A percentile compares a stretch with the other conserved stretches of the same genome.
Evolutionary conservation across 2,113 vertebrate species (phyloP).

Genomic region (Erythrolamprus reginae): DNA sequence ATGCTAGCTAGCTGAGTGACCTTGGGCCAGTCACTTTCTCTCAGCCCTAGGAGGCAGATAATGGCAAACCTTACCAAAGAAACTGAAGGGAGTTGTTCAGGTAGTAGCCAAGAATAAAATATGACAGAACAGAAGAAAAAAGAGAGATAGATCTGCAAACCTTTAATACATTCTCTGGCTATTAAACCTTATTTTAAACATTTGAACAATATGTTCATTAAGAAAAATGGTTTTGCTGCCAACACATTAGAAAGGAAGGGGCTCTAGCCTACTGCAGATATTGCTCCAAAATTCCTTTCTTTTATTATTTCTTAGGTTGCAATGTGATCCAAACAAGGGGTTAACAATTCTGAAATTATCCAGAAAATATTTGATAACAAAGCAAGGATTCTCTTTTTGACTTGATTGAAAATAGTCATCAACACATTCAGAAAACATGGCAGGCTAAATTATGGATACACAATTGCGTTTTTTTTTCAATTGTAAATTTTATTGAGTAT

Average conservation of each 20-base stretch:
- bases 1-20: neutral
- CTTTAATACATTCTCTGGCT: neutral
- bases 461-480: neutral
- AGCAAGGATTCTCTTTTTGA: neutral
- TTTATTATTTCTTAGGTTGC: neutral
- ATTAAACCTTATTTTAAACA: neutral
- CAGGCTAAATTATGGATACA: neutral
- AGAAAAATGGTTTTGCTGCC: neutral
- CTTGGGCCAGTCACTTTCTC: neutral
- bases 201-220: neutral
- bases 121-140: neutral
- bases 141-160: neutral
- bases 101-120: neutral
- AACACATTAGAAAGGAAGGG: neutral
- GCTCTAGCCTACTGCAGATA: neutral
- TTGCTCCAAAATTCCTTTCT: neutral
- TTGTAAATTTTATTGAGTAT: neutral
- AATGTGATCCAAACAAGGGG: neutral
- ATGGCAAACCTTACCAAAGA: neutral
- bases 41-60: neutral
- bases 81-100: neutral
- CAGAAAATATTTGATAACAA: neutral
- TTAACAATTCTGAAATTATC: neutral
- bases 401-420: neutral
- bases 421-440: neutral